Evolutionary conservation across 2,888 invertebrate genomes (phyloP).

Genomic region (Branchellion lobata): DNA sequence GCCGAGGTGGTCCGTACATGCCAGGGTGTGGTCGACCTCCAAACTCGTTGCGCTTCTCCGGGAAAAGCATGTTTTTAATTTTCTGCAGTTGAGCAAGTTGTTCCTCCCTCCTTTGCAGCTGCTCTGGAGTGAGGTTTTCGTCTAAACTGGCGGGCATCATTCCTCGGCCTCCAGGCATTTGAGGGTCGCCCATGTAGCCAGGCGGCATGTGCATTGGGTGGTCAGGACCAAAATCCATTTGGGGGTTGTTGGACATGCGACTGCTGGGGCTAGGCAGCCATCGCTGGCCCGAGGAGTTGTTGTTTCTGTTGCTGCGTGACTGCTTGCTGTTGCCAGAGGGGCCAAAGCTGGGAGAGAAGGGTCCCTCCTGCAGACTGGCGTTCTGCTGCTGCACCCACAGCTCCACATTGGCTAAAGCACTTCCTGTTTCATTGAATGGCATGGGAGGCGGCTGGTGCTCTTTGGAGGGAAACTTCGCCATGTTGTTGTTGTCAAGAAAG

Average conservation of each 20-base stretch:
- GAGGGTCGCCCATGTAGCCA: conserved; percentile 38
- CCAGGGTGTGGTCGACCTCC: conserved; percentile 37
- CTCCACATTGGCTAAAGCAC: conserved; percentile 55
- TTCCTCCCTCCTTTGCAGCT: conserved; percentile 87
- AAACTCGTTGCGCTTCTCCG: conserved; percentile 66
- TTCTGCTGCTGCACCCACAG: conserved; percentile 61
- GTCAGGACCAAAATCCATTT: conserved; percentile 29
- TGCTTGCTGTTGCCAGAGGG: conserved; percentile 41
- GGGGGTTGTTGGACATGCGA: conserved; percentile 29
- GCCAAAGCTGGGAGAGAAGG: conserved; percentile 48
- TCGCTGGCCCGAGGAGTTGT: conserved; percentile 38
- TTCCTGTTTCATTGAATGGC: conserved; percentile 50
- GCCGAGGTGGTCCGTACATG: conserved; percentile 30
- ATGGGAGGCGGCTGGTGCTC: conserved; percentile 49
- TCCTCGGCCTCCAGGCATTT: conserved; percentile 25
- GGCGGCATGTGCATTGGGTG: conserved; percentile 44
- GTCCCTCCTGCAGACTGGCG: conserved; percentile 47
- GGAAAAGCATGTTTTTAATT: conserved; percentile 89
- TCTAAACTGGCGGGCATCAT: conserved; percentile 53
- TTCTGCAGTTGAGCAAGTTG: conserved; percentile 85
- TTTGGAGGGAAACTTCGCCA: conserved; percentile 49
- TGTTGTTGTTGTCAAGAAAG: conserved; percentile 24
- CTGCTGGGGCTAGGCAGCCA: conserved; percentile 45
- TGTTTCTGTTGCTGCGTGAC: conserved; percentile 41
- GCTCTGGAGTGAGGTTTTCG: conserved; percentile 92